phyloP scores from a whole-genome alignment of 2,113 vertebrate genomes.

The Boulengeromyrus knoepffleri region DNA sequence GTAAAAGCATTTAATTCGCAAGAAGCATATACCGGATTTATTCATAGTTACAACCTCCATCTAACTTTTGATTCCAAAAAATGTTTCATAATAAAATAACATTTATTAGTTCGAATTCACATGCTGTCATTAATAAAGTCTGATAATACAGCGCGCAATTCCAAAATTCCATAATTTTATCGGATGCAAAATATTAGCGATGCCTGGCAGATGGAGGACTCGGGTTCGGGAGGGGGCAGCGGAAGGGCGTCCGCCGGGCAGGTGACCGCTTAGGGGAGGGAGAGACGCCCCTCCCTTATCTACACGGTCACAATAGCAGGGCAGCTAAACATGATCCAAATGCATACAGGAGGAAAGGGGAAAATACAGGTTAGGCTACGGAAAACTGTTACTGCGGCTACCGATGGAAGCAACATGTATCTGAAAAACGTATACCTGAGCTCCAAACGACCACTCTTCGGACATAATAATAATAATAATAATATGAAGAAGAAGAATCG shows the following conservation, averaged over 20 bases:
- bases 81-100: not conserved
- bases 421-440: not conserved
- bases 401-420: not conserved
- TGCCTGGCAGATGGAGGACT: not conserved
- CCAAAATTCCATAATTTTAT: not conserved
- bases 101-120: not conserved
- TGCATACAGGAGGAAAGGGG: not conserved
- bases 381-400: not conserved
- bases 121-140: not conserved
- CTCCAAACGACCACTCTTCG: not conserved
- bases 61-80: not conserved
- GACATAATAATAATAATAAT: not conserved
- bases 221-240: not conserved
- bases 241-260: not conserved
- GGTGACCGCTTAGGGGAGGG: constrained; percentile 1
- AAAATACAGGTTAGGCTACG: not conserved
- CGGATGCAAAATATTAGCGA: not conserved
- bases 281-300: not conserved
- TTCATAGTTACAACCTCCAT: not conserved
- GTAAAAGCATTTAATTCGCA: not conserved
- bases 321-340: not conserved
- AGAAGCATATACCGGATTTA: not conserved
- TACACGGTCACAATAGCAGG: not conserved
- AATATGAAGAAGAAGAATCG: not conserved
- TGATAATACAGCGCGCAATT: not conserved